Base-by-base conservation (phyloP, 2,113 vertebrate species). In the Ophiodon elongatus region DNA sequence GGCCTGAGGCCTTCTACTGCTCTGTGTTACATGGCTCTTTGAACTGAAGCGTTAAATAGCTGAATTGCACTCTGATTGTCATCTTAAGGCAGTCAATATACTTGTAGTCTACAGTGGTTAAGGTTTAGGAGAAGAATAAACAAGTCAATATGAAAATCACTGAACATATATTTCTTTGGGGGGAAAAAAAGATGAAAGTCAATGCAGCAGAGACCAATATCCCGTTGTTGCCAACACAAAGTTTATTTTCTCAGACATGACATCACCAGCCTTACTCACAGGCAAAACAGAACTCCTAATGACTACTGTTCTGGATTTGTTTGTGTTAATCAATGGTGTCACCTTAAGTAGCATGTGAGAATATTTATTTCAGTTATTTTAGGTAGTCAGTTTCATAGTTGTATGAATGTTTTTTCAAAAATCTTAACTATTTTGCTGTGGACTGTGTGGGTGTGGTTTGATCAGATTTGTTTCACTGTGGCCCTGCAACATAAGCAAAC, bases 11-110 rank as follows among this genome's bases (percentile, higher is more conserved):
- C 19, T 37, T 64, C 8, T n/a, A 4, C 45, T 64, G 25, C 69
- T 85, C 67, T 11, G 9, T 79, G 65, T 80, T 77, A 0, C 59
- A 62, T 6, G 1, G 33, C 33, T 82, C 71, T 82, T 84, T 60
- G 35, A 75, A 75, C 73, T 37, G 59, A 73, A 15, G 15, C 76
- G 73, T 68, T 79, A 71, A 76, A 69, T 57, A 72, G 27, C 71
- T 76, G 31, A 43, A 71, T 52, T 45, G 69, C 88, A 74, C 77
- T 80, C 8, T 73, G 66, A 45, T 68, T 21, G 35, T 83, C 9
- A 47, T 50, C 29, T 0, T 73, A 27, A 39, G 0, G 15, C 6
- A 3, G 19, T 7, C 59, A 33, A 29, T 23, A 21, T 70, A 33
- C 37, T 80, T 35, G 15, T 2, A 37, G 43, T 71, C 37, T 37